Conservation (phyloP, 1,140 invertebrate genomes). For the Caenorhabditis elegans region DNA sequence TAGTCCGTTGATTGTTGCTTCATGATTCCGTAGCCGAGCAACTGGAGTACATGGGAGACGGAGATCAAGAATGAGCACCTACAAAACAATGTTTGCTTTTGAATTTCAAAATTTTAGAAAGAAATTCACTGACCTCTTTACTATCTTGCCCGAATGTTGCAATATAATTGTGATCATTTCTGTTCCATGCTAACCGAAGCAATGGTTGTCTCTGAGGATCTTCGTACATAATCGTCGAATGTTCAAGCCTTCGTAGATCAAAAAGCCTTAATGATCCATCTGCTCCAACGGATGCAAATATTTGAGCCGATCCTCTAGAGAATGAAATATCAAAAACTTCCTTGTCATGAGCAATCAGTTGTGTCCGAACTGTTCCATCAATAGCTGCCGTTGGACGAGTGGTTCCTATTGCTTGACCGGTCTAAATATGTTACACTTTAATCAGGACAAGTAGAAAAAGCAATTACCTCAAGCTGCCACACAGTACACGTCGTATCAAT, state of each 20-base stretch:
- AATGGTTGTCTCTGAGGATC: conserved; percentile 93
- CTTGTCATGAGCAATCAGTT: conserved; percentile 98
- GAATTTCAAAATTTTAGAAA: neutral
- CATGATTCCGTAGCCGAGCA: conserved; percentile 92
- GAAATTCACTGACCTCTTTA: conserved; percentile 75
- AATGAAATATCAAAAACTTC: conserved; percentile 99
- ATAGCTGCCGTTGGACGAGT: conserved; percentile 74
- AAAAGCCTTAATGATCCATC: conserved; percentile 99
- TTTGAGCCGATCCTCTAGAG: conserved; percentile 94
- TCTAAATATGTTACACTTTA: conserved; percentile 66
- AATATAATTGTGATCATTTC: conserved; percentile 97
- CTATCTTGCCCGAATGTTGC: conserved; percentile 98
- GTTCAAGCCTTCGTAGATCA: conserved; percentile 93
- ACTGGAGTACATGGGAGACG: conserved; percentile 96
- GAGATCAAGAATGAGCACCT: conserved; percentile 94
- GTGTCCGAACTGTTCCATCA: conserved; percentile 91
- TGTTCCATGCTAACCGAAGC: conserved; percentile 96
- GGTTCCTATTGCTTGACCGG: conserved; percentile 75
- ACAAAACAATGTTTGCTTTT: conserved; percentile 43
- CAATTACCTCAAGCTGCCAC: conserved; percentile 92
- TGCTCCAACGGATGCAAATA: conserved; percentile 80
- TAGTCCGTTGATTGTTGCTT: conserved; percentile 85
- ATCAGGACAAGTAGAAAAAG: conserved; percentile 77
- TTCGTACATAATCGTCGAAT: conserved; percentile 99
- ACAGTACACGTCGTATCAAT: conserved; percentile 99